Conservation (phyloP, 2,888 invertebrate species). For the Drosophila imparisetae region DNA sequence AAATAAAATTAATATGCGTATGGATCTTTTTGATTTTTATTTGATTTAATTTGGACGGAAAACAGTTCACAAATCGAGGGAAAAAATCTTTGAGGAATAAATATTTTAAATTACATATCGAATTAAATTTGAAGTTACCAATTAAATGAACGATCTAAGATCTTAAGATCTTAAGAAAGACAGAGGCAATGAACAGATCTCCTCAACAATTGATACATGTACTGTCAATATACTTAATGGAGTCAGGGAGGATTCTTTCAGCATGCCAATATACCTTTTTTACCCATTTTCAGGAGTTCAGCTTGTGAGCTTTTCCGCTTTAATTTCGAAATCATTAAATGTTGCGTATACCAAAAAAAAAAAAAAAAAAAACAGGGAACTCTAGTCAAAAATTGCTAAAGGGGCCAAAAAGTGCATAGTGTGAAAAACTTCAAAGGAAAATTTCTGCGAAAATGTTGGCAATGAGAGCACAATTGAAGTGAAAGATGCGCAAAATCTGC, state of each 20-base stretch:
- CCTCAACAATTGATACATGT: neutral
- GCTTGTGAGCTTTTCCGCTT: neutral
- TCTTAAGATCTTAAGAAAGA: neutral
- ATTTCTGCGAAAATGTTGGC: conserved; percentile 26
- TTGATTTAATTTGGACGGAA: neutral
- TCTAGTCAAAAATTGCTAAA: neutral
- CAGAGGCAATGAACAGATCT: neutral
- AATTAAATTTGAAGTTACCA: neutral
- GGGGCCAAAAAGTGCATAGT: conserved; percentile 1
- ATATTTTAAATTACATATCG: neutral
- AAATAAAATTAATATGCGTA: neutral
- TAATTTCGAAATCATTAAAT: neutral
- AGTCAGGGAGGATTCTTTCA: neutral
- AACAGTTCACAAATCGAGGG: neutral
- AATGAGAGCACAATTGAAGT: conserved; percentile 31
- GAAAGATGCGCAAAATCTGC: conserved; percentile 60
- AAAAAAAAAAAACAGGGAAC: neutral
- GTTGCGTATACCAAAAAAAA: neutral
- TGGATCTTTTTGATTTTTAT: neutral
- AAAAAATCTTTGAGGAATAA: neutral
- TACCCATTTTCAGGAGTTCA: neutral
- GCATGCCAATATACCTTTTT: neutral
- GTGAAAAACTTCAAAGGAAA: conserved; percentile 34
- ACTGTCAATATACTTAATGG: neutral
- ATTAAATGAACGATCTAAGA: too few species aligned